phyloP scores from a whole-genome alignment of 2,113 vertebrate genomes.

The Arizona elegans region DNA sequence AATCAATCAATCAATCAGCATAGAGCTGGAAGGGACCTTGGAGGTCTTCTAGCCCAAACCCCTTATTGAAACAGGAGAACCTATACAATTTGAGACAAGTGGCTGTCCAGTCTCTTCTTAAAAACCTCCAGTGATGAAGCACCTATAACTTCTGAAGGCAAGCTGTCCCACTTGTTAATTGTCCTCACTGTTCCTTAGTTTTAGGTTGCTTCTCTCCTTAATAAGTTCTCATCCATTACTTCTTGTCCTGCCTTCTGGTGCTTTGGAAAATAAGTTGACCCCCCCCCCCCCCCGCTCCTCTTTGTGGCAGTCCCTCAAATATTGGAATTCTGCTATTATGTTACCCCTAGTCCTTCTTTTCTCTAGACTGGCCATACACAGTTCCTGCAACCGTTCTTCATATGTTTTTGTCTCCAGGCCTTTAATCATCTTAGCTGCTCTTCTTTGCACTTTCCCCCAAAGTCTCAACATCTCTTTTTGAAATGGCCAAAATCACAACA shows the following conservation, averaged over 20 bases:
- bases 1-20: no score
- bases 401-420: neutral
- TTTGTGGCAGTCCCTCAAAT: neutral
- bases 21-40: no score
- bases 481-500: neutral
- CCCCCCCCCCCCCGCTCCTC: neutral
- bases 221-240: neutral
- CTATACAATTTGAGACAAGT: no score
- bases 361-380: neutral
- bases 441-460: rapidly evolving
- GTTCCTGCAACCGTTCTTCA: neutral
- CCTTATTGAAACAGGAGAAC: no score
- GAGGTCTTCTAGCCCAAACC: no score
- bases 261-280: neutral
- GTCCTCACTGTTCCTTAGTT: neutral
- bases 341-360: neutral
- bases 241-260: neutral
- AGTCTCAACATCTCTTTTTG: neutral
- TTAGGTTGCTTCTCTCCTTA: neutral
- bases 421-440: neutral
- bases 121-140: no score
- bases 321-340: neutral
- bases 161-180: neutral
- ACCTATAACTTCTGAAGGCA: no score
- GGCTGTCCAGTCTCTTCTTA: no score